Conservation (phyloP, 2,888 invertebrate genomes). For the Chloroclystis v-ata region DNA sequence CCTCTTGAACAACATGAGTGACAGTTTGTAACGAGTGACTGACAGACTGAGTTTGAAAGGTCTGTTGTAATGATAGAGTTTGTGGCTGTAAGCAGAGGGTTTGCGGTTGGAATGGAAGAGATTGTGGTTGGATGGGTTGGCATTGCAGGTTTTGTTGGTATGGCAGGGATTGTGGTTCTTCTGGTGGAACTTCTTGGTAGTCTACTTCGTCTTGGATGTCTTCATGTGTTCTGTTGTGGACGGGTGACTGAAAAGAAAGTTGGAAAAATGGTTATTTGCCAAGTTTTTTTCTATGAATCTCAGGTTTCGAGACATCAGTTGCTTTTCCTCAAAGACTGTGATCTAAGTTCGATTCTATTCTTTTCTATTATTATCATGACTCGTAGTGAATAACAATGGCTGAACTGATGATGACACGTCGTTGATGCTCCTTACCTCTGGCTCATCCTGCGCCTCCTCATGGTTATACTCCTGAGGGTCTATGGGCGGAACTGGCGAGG, state of each 20-base stretch:
- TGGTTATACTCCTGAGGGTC: slow-evolving; percentile 50
- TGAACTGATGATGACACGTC: neutral
- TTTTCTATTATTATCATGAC: too few relatives aligned
- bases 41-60: slow-evolving; percentile 7
- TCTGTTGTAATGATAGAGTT: slow-evolving; percentile 13
- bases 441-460: slow-evolving; percentile 41
- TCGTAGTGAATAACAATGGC: too few relatives aligned
- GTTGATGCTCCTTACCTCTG: slow-evolving; percentile 35
- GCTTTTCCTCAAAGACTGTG: too few relatives aligned
- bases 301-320: too few relatives aligned
- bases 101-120: slow-evolving; percentile 6
- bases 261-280: too few relatives aligned
- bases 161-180: slow-evolving; percentile 29
- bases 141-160: slow-evolving; percentile 9
- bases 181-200: slow-evolving; percentile 19
- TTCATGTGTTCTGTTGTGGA: slow-evolving; percentile 33
- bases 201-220: slow-evolving; percentile 48
- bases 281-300: too few relatives aligned
- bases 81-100: slow-evolving; percentile 1
- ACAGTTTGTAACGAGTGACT: slow-evolving; percentile 1
- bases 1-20: slow-evolving; percentile 25
- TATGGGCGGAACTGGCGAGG: slow-evolving; percentile 68
- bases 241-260: slow-evolving; percentile 45
- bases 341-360: too few relatives aligned
- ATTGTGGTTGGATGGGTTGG: slow-evolving; percentile 6